Evolutionary conservation across 2,888 invertebrate species (phyloP).

Genomic region (Brachycybe producta): DNA sequence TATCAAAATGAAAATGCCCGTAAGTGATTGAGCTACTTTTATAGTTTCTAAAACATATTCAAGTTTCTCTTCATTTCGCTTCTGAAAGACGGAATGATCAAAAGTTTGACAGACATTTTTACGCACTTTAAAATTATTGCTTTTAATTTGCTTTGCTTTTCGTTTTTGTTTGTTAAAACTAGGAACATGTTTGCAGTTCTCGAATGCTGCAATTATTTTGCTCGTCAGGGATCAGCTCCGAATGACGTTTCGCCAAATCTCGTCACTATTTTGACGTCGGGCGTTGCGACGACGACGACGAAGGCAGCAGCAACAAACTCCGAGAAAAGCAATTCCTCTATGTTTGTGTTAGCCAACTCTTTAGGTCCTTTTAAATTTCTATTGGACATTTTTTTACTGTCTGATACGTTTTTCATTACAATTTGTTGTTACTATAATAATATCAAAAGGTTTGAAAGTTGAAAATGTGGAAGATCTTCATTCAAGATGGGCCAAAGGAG

Average conservation of each 20-base stretch:
- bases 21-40: too few species aligned
- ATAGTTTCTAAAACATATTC: too few species aligned
- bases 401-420: too few species aligned
- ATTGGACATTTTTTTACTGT: too few species aligned
- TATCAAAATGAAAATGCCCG: too few species aligned
- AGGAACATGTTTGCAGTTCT: constrained; percentile 13
- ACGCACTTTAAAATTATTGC: background rate
- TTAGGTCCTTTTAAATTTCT: too few species aligned
- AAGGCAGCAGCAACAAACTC: background rate
- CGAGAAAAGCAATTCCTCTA: background rate
- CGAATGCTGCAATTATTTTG: constrained; percentile 12
- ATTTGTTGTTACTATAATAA: too few species aligned
- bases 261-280: constrained; percentile 5
- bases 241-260: constrained; percentile 9
- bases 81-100: too few species aligned
- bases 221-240: constrained; percentile 4
- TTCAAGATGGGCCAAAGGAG: background rate
- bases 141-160: background rate
- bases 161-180: background rate
- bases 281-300: background rate
- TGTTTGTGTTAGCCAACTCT: background rate
- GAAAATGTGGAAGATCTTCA: background rate
- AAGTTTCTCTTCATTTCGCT: too few species aligned
- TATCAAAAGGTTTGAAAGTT: background rate
- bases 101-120: too few species aligned